A percentile compares a stretch with the other conserved stretches of the same genome.
These are phyloP conservation scores for Dascyllus trimaculatus DNA, from an alignment of 2,113 vertebrate species.

Conservation along the genomic window DNA sequence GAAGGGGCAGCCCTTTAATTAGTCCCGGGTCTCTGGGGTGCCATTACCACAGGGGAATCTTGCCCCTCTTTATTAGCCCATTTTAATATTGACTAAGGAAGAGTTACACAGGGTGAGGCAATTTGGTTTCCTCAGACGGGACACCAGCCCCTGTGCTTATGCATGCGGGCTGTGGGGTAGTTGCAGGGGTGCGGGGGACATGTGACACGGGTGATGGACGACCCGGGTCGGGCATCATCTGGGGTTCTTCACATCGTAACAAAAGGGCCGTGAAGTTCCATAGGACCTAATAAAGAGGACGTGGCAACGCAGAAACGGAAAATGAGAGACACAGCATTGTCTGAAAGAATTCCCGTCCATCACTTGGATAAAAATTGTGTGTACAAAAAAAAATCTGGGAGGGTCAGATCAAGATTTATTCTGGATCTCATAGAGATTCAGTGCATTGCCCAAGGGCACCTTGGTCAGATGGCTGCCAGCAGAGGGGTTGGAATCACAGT, in stretches of 20 bases:
- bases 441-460: background rate
- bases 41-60: constrained; percentile 83
- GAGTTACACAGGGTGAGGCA: constrained; percentile 63
- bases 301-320: constrained; percentile 46
- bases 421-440: background rate
- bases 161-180: constrained; percentile 72
- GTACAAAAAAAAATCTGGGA: background rate
- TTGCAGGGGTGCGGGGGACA: constrained; percentile 51
- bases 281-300: constrained; percentile 72
- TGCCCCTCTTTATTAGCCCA: constrained; percentile 86
- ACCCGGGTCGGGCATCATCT: constrained; percentile 77
- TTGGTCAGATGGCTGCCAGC: background rate
- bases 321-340: background rate
- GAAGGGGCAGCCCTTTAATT: constrained; percentile 85
- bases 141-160: constrained; percentile 82
- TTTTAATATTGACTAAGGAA: constrained; percentile 82
- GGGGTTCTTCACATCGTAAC: constrained; percentile 67
- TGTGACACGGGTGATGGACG: constrained; percentile 82
- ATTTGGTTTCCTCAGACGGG: constrained; percentile 75
- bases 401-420: background rate
- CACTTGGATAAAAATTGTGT: background rate
- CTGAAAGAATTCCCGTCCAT: background rate
- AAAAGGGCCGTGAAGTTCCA: constrained; percentile 63
- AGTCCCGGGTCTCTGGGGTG: constrained; percentile 73
- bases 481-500: background rate